Conservation (phyloP, 2,888 invertebrate species). For the Sialis lutaria region DNA sequence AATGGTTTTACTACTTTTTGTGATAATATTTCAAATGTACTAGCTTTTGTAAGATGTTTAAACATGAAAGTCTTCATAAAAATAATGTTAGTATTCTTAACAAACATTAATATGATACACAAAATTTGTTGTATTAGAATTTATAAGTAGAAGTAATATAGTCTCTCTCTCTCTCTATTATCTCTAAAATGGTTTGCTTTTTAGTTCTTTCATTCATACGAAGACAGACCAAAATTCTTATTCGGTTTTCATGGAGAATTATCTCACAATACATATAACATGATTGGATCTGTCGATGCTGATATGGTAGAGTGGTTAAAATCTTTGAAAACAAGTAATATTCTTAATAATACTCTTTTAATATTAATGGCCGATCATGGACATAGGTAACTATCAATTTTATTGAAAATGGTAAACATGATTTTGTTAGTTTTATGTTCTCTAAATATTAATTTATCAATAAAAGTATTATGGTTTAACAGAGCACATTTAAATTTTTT, state of each 20-base stretch:
- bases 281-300: conserved; percentile 58
- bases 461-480: not conserved
- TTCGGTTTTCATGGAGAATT: conserved; percentile 82
- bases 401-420: not conserved
- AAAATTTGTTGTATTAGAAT: no score
- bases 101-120: not conserved
- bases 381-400: conserved; percentile 36
- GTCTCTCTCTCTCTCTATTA: no score
- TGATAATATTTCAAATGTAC: no score
- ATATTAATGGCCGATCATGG: conserved; percentile 92
- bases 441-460: not conserved
- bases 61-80: not conserved
- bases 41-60: no score
- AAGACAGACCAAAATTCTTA: conserved; percentile 54
- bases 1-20: no score
- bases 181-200: conserved; percentile 10
- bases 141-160: not conserved
- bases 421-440: not conserved
- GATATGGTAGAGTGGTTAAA: conserved; percentile 50
- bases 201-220: conserved; percentile 41
- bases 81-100: not conserved
- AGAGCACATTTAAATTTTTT: not conserved
- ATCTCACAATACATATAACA: conserved; percentile 72
- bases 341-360: conserved; percentile 63
- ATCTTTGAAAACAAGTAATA: conserved; percentile 36